Percentiles rank a stretch among this genome's conserved stretches.
phyloP scores from a whole-genome alignment of 2,888 invertebrate genomes.

The Rambutsinella grinnellia region DNA sequence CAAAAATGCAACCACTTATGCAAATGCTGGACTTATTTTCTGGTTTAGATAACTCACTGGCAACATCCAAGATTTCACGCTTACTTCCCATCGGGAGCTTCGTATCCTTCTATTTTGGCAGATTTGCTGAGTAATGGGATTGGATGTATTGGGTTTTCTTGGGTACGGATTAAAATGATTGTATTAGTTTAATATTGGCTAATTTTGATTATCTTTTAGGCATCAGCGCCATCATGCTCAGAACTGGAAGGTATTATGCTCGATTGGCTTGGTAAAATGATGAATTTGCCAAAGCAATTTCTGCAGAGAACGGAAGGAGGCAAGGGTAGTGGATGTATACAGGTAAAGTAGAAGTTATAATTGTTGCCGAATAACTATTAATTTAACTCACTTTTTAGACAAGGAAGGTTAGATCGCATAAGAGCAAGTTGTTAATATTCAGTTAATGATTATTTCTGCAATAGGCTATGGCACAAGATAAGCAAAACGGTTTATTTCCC shows the following conservation, averaged over 20 bases:
- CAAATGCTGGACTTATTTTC: slow-evolving; percentile 6
- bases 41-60: slow-evolving; percentile 88
- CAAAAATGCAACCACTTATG: too few species aligned
- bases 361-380: background rate
- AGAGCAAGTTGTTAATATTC: too few species aligned
- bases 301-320: slow-evolving; percentile 86
- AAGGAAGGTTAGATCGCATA: too few species aligned
- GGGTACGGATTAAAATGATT: slow-evolving; percentile 83
- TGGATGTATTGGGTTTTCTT: slow-evolving; percentile 98
- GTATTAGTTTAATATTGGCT: background rate
- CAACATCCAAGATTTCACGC: slow-evolving; percentile 99
- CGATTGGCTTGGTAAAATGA: slow-evolving; percentile 92
- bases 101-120: slow-evolving; percentile 95
- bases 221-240: slow-evolving; percentile 97
- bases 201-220: slow-evolving; percentile 72
- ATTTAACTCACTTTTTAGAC: background rate
- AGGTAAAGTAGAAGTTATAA: slow-evolving; percentile 73
- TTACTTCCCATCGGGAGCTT: slow-evolving; percentile 98
- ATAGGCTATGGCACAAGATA: slow-evolving; percentile 94
- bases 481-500: slow-evolving; percentile 91
- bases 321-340: slow-evolving; percentile 93
- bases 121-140: slow-evolving; percentile 98
- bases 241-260: slow-evolving; percentile 95
- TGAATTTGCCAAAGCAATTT: slow-evolving; percentile 91
- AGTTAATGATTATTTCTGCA: too few species aligned